These are phyloP conservation scores for Cylas formicarius DNA, from an alignment of 1,140 invertebrate genomes.

Conservation along the genomic window DNA sequence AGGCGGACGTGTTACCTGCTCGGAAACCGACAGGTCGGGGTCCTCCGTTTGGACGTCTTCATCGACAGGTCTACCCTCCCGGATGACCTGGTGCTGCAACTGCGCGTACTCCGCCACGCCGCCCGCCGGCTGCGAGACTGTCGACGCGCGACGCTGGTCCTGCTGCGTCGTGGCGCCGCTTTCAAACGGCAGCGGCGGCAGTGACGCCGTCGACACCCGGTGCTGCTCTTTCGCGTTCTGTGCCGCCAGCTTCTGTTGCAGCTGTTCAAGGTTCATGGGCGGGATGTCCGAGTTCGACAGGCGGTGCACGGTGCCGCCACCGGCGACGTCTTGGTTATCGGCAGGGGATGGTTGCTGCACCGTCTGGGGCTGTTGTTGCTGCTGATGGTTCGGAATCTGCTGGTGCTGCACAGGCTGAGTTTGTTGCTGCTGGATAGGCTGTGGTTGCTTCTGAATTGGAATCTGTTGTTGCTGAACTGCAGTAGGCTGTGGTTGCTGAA, in stretches of 20 bases:
- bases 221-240: conserved; percentile 28
- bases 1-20: conserved; percentile 42
- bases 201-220: conserved; percentile 33
- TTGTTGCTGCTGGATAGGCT: conserved; percentile 23
- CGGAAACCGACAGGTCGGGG: conserved; percentile 42
- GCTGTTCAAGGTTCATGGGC: conserved; percentile 29
- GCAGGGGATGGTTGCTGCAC: conserved; percentile 12
- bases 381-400: conserved; percentile 1
- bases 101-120: conserved; percentile 27
- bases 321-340: neutral
- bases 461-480: conserved; percentile 17
- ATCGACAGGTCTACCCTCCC: conserved; percentile 13
- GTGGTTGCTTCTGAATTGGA: conserved; percentile 13
- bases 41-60: conserved; percentile 8
- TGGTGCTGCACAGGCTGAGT: conserved; percentile 6
- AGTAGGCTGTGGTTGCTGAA: conserved; percentile 11
- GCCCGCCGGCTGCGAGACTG: conserved; percentile 31
- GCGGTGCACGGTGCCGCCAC: neutral
- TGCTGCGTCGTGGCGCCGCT: conserved; percentile 23
- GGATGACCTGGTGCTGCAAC: conserved; percentile 24
- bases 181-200: conserved; percentile 35
- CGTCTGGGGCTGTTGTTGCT: conserved; percentile 16
- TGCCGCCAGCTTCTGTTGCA: conserved; percentile 33
- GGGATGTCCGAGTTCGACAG: conserved; percentile 26
- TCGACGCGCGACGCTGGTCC: conserved; percentile 33